Conservation (phyloP, 2,113 vertebrate species). For the Brachyhypopomus occidentalis region DNA sequence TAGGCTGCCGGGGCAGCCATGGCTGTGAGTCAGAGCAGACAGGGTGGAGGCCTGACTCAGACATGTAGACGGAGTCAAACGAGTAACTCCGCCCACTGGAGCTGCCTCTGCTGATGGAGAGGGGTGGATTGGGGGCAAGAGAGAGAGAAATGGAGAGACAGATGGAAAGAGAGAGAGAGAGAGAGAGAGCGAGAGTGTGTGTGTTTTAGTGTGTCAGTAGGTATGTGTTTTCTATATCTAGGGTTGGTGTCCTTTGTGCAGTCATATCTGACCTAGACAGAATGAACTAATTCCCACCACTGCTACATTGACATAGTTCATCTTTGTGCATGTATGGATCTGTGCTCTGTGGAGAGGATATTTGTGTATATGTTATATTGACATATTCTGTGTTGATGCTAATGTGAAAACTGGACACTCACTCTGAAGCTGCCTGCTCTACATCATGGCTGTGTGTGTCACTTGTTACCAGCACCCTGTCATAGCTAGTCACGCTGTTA, state of each 20-base stretch:
- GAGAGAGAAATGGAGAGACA: not conserved
- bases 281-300: slow-evolving; percentile 32
- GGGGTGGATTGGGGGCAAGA: not conserved
- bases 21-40: slow-evolving; percentile 1
- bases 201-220: slow-evolving; percentile 9
- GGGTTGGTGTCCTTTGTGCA: slow-evolving; percentile 24
- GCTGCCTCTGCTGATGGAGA: not conserved
- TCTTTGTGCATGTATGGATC: not conserved
- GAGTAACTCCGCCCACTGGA: not conserved
- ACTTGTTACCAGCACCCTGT: not conserved
- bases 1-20: not conserved
- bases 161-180: not conserved
- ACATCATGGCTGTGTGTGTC: not conserved
- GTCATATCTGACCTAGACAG: slow-evolving; percentile 33
- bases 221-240: slow-evolving; percentile 20
- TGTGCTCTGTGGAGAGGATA: not conserved
- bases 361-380: not conserved
- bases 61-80: not conserved
- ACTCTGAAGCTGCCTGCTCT: not conserved
- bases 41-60: not conserved
- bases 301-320: not conserved
- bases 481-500: not conserved
- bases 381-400: not conserved
- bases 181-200: not conserved
- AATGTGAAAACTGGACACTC: not conserved